Conservation (phyloP, 2,797 vertebrate species). For the Cyclopterus lumpus region DNA sequence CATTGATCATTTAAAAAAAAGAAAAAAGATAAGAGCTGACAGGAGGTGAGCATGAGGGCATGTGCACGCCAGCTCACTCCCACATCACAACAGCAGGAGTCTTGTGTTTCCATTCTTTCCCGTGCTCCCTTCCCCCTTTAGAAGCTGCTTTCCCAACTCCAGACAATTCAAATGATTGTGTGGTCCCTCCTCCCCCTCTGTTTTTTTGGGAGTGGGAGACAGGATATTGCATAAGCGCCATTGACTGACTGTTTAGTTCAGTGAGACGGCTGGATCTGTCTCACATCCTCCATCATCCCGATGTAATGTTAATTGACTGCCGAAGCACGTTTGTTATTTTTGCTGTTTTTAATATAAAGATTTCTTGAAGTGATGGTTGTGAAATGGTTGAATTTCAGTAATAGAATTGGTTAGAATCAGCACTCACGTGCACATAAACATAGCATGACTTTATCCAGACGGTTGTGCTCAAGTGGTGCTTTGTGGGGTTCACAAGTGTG, state of each 20-base stretch:
- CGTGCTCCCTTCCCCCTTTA: constrained; percentile 61
- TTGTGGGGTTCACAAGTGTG: neutral
- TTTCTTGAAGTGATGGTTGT: constrained; percentile 1
- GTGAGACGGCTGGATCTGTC: constrained; percentile 66
- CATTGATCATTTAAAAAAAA: neutral
- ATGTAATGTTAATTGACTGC: constrained; percentile 39
- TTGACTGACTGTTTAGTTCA: constrained; percentile 66
- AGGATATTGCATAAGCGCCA: constrained; percentile 79
- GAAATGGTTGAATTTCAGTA: neutral
- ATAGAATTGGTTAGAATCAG: neutral
- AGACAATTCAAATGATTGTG: constrained; percentile 79
- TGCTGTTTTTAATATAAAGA: neutral
- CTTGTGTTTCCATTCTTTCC: constrained; percentile 73
- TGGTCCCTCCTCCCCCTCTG: constrained; percentile 75
- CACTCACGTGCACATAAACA: neutral
- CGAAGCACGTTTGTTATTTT: neutral
- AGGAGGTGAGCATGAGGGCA: constrained; percentile 66
- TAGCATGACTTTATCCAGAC: neutral
- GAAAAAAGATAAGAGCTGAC: constrained; percentile 47
- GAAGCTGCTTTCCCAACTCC: constrained; percentile 60
- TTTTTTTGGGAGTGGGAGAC: constrained; percentile 64
- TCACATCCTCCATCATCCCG: constrained; percentile 51
- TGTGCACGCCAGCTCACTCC: constrained; percentile 62
- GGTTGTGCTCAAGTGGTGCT: neutral
- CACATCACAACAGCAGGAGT: constrained; percentile 73